phyloP scores from a whole-genome alignment of 2,797 vertebrate genomes.

The Peromyscus eremicus region DNA sequence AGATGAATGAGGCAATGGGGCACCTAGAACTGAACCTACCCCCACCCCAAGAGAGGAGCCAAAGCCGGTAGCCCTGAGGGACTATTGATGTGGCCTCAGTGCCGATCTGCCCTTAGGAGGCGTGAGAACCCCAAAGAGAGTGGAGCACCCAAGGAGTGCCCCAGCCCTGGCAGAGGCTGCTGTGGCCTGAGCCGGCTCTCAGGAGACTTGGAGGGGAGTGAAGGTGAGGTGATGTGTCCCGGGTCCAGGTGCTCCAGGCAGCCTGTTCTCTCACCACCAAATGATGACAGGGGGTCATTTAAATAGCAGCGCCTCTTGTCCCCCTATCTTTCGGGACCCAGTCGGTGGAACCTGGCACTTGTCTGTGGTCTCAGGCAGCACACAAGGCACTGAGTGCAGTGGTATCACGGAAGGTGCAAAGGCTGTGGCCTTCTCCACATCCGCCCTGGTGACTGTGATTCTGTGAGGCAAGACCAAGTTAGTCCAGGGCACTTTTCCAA shows the following conservation, averaged over 20 bases:
- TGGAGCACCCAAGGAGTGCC: neutral
- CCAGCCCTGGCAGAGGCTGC: neutral
- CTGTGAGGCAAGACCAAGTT: too few species aligned
- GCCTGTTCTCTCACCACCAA: neutral
- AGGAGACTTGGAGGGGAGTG: neutral
- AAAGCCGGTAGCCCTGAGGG: neutral
- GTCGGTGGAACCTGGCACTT: too few species aligned
- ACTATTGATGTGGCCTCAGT: neutral
- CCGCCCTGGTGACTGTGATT: neutral
- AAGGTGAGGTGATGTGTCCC: neutral
- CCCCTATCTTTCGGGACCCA: neutral
- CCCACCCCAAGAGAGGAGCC: neutral
- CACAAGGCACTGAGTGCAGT: rapidly evolving
- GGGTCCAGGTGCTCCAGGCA: neutral
- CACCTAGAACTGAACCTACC: neutral
- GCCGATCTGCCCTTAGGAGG: neutral
- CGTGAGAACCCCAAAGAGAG: neutral
- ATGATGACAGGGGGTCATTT: neutral
- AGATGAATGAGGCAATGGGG: neutral
- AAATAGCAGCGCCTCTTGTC: neutral
- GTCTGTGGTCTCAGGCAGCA: neutral
- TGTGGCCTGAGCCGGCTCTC: neutral
- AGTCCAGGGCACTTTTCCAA: neutral
- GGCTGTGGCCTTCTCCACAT: rapidly evolving
- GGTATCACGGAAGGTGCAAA: neutral